These are phyloP conservation scores for Emydocephalus ijimae DNA, from an alignment of 2,113 vertebrate species.

Conservation along the genomic window DNA sequence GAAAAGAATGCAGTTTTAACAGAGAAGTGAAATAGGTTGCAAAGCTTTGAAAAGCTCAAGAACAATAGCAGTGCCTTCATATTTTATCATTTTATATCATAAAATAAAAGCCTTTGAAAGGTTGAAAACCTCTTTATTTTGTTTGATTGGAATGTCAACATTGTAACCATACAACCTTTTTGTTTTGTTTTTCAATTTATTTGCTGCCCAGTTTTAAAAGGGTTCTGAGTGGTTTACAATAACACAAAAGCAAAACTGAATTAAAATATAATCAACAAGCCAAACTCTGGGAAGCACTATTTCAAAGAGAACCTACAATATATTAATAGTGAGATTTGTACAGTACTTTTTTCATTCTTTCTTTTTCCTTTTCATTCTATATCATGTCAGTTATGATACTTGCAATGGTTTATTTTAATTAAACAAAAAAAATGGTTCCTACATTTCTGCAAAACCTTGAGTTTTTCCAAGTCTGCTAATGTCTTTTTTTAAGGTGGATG, in stretches of 20 bases:
- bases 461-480: background rate
- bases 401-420: background rate
- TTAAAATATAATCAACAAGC: background rate
- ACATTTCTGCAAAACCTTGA: background rate
- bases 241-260: background rate
- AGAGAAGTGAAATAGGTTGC: slow-evolving; percentile 10
- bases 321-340: background rate
- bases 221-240: background rate
- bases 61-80: slow-evolving; percentile 12
- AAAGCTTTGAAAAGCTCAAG: slow-evolving; percentile 20
- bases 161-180: background rate
- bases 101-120: slow-evolving; percentile 12
- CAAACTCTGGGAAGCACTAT: background rate
- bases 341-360: background rate
- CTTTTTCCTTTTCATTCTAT: background rate
- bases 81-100: slow-evolving; percentile 10
- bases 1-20: slow-evolving; percentile 2
- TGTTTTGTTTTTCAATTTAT: background rate
- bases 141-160: background rate
- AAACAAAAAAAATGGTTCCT: background rate
- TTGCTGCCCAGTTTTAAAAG: background rate
- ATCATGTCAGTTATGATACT: background rate
- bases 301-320: background rate
- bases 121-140: slow-evolving; percentile 7
- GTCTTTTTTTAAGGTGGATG: background rate